Evolutionary conservation across 2,113 vertebrate species (phyloP), one percentile per base, ranked within the genome.

Genomic region (Megaceryle maxima): DNA sequence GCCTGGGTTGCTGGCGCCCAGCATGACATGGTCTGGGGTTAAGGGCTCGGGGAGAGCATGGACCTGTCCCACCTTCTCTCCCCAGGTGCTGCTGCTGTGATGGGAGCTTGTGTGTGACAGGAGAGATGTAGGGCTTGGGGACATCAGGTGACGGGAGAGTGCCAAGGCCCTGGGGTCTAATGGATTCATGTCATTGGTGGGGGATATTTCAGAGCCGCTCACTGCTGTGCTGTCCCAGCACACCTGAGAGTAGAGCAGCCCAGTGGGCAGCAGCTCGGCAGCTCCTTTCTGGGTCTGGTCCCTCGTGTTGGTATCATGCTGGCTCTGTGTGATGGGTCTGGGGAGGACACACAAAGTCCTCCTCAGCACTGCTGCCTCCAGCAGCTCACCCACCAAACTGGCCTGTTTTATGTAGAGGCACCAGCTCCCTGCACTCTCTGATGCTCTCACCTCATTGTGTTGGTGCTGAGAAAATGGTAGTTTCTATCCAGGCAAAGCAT

Each of bases 21-120:
- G 20, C 6, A 7, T 53, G 57, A 63, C 0, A 0, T 33, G 68
- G 29, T 35, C 35, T 62, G 84, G 29, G 35, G 15, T 51, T 43
- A 31, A 51, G 48, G 41, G 33, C 67, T 68, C n/a, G 22, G 68
- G 62, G 43, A 35, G 33, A 53, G 13, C 41, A 6, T 4, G 20
- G 28, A 46, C 28, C 48, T 25, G 37, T 60, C n/a, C 39, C 66
- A 16, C 33, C 55, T 60, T 60, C 29, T 56, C 25, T 79, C 53
- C 35, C 10, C 46, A 53, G 62, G 33, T 33, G 44, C 57, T 72
- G 75, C 46, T 68, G 51, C 62, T 59, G 43, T 16, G 37, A 10
- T 72, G 57, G 28, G 63, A 62, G 11, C 43, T 62, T 35, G 26
- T 4, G 9, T 59, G 5, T 16, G 50, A 26, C 39, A 62, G 53